These are phyloP conservation scores for Sturnira hondurensis DNA, from an alignment of 2,113 vertebrate genomes.

Conservation along the genomic window DNA sequence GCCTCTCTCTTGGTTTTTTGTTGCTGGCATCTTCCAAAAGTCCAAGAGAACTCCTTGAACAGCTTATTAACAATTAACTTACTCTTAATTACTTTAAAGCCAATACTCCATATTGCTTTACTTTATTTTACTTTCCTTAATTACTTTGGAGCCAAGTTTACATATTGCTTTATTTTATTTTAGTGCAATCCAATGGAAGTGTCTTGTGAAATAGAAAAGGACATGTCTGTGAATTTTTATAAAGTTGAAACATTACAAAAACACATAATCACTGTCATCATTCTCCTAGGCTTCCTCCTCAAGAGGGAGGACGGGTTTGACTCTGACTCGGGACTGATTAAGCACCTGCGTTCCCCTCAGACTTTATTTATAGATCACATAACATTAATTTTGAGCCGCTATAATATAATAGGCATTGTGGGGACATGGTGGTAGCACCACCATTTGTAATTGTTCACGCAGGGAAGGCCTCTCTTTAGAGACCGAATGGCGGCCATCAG, in stretches of 20 bases:
- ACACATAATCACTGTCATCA: background rate
- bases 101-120: background rate
- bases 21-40: background rate
- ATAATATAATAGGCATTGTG: background rate
- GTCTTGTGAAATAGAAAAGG: background rate
- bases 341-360: background rate
- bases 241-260: background rate
- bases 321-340: background rate
- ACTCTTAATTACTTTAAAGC: conserved; percentile 19
- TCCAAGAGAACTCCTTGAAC: background rate
- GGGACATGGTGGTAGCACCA: background rate
- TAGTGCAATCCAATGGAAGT: background rate
- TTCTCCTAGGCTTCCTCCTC: background rate
- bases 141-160: background rate
- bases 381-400: background rate
- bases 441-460: too few species aligned
- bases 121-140: background rate
- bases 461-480: background rate
- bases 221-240: background rate
- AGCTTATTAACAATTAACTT: background rate
- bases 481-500: fast-evolving
- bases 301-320: background rate
- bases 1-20: background rate
- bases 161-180: background rate
- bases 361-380: background rate